These are phyloP conservation scores for Aptenodytes forsteri DNA, from an alignment of 2,113 vertebrate genomes.

Conservation along the genomic window DNA sequence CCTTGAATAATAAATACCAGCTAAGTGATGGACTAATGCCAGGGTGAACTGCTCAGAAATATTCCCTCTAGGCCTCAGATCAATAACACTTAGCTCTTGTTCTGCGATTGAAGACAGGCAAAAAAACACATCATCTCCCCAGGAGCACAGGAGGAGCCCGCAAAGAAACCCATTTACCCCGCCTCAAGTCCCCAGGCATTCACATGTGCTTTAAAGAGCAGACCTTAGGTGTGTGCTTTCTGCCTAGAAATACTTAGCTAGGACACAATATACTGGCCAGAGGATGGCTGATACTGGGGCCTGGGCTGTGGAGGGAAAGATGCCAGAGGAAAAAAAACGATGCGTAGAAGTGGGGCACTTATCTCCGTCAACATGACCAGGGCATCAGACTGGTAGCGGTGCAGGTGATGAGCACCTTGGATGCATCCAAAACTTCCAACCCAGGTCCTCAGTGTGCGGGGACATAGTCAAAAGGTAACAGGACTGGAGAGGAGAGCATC, in stretches of 20 bases:
- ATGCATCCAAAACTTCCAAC: neutral
- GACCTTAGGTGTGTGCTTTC: neutral
- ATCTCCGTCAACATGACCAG: too few relatives aligned
- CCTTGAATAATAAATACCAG: slow-evolving; percentile 85
- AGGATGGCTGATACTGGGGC: neutral
- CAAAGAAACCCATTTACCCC: slow-evolving; percentile 22
- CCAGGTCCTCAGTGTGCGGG: neutral
- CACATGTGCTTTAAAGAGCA: neutral
- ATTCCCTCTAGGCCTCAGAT: slow-evolving; percentile 75
- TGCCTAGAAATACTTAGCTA: neutral
- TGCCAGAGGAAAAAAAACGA: neutral
- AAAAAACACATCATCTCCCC: slow-evolving; percentile 78
- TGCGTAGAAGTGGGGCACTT: neutral
- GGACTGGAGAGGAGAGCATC: neutral
- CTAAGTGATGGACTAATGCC: slow-evolving; percentile 81
- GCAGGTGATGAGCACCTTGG: neutral
- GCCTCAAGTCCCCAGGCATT: neutral
- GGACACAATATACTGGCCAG: neutral
- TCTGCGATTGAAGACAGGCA: slow-evolving; percentile 81
- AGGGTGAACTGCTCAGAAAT: slow-evolving; percentile 75
- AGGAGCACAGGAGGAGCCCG: slow-evolving; percentile 64
- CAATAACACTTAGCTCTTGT: slow-evolving; percentile 87
- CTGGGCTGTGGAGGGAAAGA: neutral
- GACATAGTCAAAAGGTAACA: neutral
- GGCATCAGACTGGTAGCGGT: neutral